Evolutionary conservation across 2,888 invertebrate species (phyloP).

Genomic region (Scrobipalpa atriplicella): DNA sequence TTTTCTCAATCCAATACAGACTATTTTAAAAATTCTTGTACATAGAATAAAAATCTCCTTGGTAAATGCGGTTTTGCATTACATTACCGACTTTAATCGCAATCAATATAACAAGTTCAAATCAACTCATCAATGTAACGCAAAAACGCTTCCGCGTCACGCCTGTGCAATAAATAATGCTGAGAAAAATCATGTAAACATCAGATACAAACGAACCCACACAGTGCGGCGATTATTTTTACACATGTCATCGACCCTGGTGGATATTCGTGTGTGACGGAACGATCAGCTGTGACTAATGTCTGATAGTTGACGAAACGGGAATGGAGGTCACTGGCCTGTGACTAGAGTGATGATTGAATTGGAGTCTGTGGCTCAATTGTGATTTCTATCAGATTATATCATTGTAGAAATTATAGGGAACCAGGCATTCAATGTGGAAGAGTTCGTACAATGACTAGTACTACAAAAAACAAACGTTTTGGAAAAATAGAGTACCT

Average conservation of each 20-base stretch:
- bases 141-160: background rate
- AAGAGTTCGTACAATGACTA: no score
- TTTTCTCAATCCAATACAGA: no score
- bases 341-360: background rate
- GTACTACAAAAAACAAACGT: no score
- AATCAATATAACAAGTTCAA: no score
- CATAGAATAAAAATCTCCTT: no score
- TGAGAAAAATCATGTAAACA: constrained; percentile 2
- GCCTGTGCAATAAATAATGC: background rate
- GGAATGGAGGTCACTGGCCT: background rate
- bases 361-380: background rate
- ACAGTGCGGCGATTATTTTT: constrained; percentile 2
- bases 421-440: no score
- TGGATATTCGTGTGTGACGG: constrained; percentile 10
- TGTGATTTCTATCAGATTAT: background rate
- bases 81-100: no score
- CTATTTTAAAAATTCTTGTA: no score
- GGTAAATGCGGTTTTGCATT: no score
- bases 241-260: constrained; percentile 5
- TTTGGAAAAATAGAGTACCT: no score
- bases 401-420: no score
- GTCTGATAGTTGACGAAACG: background rate
- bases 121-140: no score
- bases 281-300: background rate
- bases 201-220: background rate